Conservation (phyloP, 2,888 invertebrate genomes). For the Subacronicta megacephala region DNA sequence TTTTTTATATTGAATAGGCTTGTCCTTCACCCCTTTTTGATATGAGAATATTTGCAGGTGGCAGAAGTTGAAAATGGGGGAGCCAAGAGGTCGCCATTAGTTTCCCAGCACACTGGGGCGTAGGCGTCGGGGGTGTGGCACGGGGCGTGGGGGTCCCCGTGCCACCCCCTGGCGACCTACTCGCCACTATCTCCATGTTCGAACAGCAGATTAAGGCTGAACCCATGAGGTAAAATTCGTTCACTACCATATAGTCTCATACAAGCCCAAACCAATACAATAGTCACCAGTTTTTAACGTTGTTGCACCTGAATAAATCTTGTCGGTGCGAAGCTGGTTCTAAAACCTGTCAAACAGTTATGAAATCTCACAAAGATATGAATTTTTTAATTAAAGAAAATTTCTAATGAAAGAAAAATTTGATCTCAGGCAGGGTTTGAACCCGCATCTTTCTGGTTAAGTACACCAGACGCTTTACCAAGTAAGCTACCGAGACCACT, state of each 20-base stretch:
- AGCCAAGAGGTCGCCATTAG: conserved; percentile 88
- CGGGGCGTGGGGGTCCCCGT: conserved; percentile 90
- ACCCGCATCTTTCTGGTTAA: too few relatives aligned
- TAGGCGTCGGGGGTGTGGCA: conserved; percentile 91
- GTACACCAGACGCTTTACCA: too few relatives aligned
- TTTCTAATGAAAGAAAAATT: too few relatives aligned
- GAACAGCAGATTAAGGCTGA: conserved; percentile 93
- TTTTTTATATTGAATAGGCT: neutral
- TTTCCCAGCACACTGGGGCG: conserved; percentile 91
- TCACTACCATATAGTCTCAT: neutral
- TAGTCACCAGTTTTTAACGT: too few relatives aligned
- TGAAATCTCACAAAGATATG: too few relatives aligned
- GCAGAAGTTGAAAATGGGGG: conserved; percentile 89
- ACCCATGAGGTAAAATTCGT: conserved; percentile 89
- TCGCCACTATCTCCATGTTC: conserved; percentile 91
- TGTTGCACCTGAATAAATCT: too few relatives aligned
- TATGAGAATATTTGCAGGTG: conserved; percentile 69
- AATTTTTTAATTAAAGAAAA: too few relatives aligned
- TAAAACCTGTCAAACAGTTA: neutral
- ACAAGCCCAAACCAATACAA: too few relatives aligned
- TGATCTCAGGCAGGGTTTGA: too few relatives aligned
- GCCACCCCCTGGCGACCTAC: conserved; percentile 91
- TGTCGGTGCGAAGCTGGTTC: too few relatives aligned
- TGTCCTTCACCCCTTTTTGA: conserved; percentile 24
- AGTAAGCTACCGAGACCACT: too few relatives aligned